Evolutionary conservation across 2,888 invertebrate genomes (phyloP).

Genomic region (Megastigmus dorsalis): DNA sequence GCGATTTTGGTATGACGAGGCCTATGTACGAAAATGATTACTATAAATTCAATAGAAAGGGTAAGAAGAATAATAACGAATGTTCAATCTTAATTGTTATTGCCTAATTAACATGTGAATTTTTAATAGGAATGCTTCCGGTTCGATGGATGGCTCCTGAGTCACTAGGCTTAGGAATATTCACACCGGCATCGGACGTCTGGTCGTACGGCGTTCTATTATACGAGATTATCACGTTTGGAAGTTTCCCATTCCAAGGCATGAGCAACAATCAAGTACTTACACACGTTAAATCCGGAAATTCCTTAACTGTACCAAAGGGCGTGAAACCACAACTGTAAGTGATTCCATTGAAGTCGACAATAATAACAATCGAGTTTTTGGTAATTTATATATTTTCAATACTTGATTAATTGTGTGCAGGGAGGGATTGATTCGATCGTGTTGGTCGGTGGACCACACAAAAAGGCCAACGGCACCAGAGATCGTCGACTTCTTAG

Average conservation of each 20-base stretch:
- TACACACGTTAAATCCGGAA: constrained; percentile 85
- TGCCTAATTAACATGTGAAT: background rate
- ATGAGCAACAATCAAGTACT: constrained; percentile 90
- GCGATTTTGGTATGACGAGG: constrained; percentile 95
- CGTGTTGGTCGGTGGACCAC: constrained; percentile 86
- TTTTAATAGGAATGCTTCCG: constrained; percentile 85
- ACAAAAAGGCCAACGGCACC: constrained; percentile 84
- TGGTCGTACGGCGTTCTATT: constrained; percentile 93
- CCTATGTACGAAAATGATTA: constrained; percentile 92
- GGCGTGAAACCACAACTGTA: constrained; percentile 87
- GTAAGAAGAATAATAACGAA: constrained; percentile 66
- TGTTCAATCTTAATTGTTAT: background rate
- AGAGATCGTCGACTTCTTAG: constrained; percentile 88
- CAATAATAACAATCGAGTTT: background rate
- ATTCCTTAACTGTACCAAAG: constrained; percentile 83
- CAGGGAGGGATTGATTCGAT: constrained; percentile 84
- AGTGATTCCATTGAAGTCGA: constrained; percentile 77
- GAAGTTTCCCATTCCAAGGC: constrained; percentile 92
- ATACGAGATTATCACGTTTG: constrained; percentile 93
- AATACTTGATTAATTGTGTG: constrained; percentile 55
- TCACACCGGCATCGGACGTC: constrained; percentile 90
- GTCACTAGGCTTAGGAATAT: constrained; percentile 86
- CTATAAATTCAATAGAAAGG: constrained; percentile 90
- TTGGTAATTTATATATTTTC: background rate
- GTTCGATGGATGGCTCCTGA: constrained; percentile 97